phyloP scores from a whole-genome alignment of 2,888 invertebrate genomes.

The Leptopterna dolabrata region DNA sequence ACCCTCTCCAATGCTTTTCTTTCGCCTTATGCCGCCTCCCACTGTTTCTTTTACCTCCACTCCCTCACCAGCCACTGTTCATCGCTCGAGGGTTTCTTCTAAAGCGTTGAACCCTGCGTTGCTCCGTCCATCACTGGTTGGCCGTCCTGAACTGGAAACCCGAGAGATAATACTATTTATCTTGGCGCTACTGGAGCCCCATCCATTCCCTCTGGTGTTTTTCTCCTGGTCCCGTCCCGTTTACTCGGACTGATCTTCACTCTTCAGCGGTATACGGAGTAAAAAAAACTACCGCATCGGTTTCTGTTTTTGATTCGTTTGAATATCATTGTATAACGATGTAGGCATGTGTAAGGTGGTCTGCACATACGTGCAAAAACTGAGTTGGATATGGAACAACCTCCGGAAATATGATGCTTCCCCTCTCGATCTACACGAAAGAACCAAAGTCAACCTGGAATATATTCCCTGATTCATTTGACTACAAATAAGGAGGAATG shows the following conservation, averaged over 20 bases:
- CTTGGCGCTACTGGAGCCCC: slow-evolving; percentile 31
- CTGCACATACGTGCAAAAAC: too few species aligned
- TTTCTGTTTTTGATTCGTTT: too few species aligned
- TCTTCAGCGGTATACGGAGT: not conserved
- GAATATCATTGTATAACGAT: too few species aligned
- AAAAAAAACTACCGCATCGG: not conserved
- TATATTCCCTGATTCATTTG: too few species aligned
- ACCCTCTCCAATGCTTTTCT: not conserved
- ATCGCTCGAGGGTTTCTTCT: not conserved
- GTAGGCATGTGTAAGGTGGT: too few species aligned
- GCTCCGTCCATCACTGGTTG: not conserved
- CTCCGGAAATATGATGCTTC: not conserved
- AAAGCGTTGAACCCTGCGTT: not conserved
- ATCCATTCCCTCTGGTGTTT: slow-evolving; percentile 1
- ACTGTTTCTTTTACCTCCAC: slow-evolving; percentile 7
- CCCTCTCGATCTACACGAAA: too few species aligned
- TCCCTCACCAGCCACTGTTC: not conserved
- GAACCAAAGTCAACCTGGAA: too few species aligned
- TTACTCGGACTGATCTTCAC: not conserved
- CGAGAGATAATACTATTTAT: slow-evolving; percentile 51
- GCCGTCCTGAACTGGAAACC: slow-evolving; percentile 24
- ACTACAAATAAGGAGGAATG: too few species aligned
- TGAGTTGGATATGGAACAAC: not conserved
- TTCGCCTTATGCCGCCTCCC: not conserved
- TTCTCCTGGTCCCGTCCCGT: not conserved